These are phyloP conservation scores for Murina feae DNA, from an alignment of 2,113 vertebrate genomes.

Conservation along the genomic window DNA sequence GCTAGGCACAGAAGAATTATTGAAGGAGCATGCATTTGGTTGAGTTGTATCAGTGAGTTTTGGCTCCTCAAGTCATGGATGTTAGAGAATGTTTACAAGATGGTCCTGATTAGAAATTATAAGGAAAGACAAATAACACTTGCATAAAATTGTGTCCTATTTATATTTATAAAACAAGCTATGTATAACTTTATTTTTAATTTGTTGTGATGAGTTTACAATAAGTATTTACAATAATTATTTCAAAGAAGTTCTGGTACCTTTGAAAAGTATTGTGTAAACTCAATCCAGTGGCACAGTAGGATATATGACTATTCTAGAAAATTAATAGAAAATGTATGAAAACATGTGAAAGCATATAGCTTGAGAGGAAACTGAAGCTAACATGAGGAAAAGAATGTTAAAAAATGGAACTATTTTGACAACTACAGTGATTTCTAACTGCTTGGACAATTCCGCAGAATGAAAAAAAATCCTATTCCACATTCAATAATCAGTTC, in stretches of 20 bases:
- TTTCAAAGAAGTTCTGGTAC: neutral
- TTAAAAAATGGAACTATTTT: slow-evolving; percentile 5
- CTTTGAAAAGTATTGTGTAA: neutral
- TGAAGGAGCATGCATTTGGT: neutral
- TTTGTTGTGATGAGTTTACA: neutral
- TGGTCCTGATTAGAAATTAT: neutral
- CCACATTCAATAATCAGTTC: neutral
- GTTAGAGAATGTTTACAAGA: neutral
- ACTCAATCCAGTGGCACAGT: neutral
- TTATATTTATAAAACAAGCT: neutral
- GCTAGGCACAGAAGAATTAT: neutral
- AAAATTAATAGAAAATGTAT: neutral
- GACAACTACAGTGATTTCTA: neutral
- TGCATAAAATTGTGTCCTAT: neutral
- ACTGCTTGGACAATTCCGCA: neutral
- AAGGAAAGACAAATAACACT: neutral
- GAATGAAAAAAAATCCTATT: neutral
- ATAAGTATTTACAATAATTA: neutral
- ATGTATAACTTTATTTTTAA: neutral
- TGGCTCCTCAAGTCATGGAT: neutral
- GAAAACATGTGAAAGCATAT: neutral
- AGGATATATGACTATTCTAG: neutral
- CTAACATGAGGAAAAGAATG: neutral
- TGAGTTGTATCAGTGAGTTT: neutral
- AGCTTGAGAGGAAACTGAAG: neutral